Evolutionary conservation across 2,888 invertebrate species (phyloP), one percentile per base, ranked within the genome.

Genomic region (Saturnia pavonia): DNA sequence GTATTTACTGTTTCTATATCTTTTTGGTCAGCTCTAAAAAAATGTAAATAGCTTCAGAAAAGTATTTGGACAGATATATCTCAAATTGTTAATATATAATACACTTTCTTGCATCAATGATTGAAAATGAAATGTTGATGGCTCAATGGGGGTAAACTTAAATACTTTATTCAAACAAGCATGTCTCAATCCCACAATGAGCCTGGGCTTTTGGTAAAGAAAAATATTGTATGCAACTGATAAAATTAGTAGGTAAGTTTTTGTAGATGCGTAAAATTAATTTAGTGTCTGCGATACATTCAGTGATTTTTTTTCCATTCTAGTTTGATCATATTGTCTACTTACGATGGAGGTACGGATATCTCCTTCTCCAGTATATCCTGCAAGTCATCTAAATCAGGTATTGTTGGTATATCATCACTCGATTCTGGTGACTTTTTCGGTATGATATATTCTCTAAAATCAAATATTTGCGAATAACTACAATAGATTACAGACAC

Each of bases 401-500:
- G 94, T 79, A 94, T 91, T 1, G 94, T 94, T 14, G 94, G 94
- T 70, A 94, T 94, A 72, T 94, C 94, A 74, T 94, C 92, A 73
- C 88, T 85, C 2, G 90, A 90, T 60, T 92, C 92, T 1, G 90
- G 88, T 0, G 90, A 88, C 74, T 90, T 92, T 72, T 89, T 91
- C 1, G 94, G 94, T 72, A 94, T 89, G 34, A 91, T 80, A 71
- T 86, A 88, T 78, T 94, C 93, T 74, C 94, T 94, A 78, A 70
- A 87, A 86, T 42, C 57, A 69, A 57, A 71, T 68, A 73, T 27
- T 25, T 27, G 42, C 1, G 19, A n/a, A n/a, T n/a, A n/a, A n/a
- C n/a, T n/a, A n/a, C n/a, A n/a, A n/a, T n/a, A n/a, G n/a, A n/a
- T n/a, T n/a, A n/a, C n/a, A n/a, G n/a, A n/a, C n/a, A n/a, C n/a